phyloP scores from a whole-genome alignment of 2,888 invertebrate genomes.

The Crematogaster levior region DNA sequence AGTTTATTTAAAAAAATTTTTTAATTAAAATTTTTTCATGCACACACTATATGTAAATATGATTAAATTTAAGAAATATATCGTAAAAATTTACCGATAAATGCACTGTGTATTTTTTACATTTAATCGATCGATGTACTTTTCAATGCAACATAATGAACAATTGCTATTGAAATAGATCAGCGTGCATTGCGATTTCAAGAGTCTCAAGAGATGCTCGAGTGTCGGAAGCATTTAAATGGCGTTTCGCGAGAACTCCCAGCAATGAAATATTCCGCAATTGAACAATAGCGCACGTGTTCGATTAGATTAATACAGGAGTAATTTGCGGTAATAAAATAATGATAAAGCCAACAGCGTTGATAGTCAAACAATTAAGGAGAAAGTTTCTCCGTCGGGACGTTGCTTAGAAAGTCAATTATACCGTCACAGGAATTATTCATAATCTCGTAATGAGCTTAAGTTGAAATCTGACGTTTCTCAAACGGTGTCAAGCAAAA shows the following conservation, averaged over 20 bases:
- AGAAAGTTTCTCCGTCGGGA: conserved; percentile 33
- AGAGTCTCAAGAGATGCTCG: conserved; percentile 47
- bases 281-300: conserved; percentile 19
- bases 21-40: not conserved
- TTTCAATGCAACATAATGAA: conserved; percentile 23
- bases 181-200: conserved; percentile 12
- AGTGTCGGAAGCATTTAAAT: conserved; percentile 11
- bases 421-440: conserved; percentile 9
- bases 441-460: not conserved
- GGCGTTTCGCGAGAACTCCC: not conserved
- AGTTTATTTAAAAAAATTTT: no score
- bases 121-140: conserved; percentile 6
- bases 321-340: conserved; percentile 40
- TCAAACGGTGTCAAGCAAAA: not conserved
- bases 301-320: conserved; percentile 24
- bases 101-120: not conserved
- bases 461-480: not conserved
- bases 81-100: not conserved
- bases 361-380: conserved; percentile 65
- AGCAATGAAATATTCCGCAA: conserved; percentile 27
- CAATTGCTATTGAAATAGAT: conserved; percentile 45
- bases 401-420: conserved; percentile 10
- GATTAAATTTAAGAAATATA: not conserved
- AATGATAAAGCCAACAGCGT: conserved; percentile 43
- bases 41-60: not conserved